phyloP scores from a whole-genome alignment of 2,888 invertebrate genomes.

The Limulus polyphemus region DNA sequence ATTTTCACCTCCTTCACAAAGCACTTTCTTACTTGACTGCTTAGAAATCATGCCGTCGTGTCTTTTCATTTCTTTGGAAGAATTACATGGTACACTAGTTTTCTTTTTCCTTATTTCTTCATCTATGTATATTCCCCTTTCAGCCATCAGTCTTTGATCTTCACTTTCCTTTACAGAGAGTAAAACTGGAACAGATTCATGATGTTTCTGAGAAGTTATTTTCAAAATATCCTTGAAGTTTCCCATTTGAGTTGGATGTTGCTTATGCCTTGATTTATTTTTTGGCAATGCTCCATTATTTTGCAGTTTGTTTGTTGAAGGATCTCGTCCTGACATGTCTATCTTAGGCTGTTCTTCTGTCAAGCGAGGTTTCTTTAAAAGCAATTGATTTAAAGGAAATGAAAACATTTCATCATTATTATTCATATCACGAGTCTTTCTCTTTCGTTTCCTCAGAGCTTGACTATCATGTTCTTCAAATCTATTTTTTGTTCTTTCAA shows the following conservation, averaged over 20 bases:
- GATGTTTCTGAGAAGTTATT: constrained; percentile 65
- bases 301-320: background rate
- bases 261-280: too few relatives aligned
- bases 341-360: too few relatives aligned
- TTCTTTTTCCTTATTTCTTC: constrained; percentile 9
- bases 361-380: too few relatives aligned
- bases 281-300: constrained; percentile 4
- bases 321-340: background rate
- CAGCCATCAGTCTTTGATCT: constrained; percentile 15
- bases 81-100: background rate
- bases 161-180: constrained; percentile 14
- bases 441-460: constrained; percentile 11
- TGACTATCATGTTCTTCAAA: constrained; percentile 21
- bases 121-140: constrained; percentile 13
- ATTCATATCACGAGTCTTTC: constrained; percentile 10
- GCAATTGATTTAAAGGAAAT: too few relatives aligned
- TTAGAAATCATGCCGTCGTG: too few relatives aligned
- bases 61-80: too few relatives aligned
- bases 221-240: constrained; percentile 66
- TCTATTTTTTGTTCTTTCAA: constrained; percentile 21
- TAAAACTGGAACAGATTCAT: constrained; percentile 53
- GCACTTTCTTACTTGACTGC: too few relatives aligned
- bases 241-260: constrained; percentile 51
- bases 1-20: too few relatives aligned
- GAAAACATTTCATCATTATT: background rate